Conservation (phyloP, 2,797 vertebrate species). For the Sciaenops ocellatus region DNA sequence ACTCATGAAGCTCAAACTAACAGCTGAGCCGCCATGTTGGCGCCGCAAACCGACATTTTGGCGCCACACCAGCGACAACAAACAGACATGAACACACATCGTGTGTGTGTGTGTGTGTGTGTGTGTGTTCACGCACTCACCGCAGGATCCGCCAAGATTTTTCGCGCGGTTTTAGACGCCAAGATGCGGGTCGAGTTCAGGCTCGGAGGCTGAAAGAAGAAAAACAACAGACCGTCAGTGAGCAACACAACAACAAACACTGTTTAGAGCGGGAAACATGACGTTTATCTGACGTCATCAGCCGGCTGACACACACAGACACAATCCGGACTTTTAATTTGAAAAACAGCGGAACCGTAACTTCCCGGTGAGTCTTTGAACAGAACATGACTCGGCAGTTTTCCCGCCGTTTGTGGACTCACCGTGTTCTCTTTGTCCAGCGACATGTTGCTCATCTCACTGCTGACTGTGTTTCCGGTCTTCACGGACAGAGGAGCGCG, state of each 20-base stretch:
- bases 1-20: too few relatives aligned
- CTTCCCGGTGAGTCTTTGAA: too few relatives aligned
- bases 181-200: slow-evolving; percentile 85
- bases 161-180: slow-evolving; percentile 90
- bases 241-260: neutral
- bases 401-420: too few relatives aligned
- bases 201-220: slow-evolving; percentile 85
- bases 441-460: slow-evolving; percentile 77
- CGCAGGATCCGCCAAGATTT: slow-evolving; percentile 85
- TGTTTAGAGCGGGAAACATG: fast-evolving
- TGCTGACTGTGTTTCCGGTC: slow-evolving; percentile 68
- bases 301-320: too few relatives aligned
- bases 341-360: too few relatives aligned
- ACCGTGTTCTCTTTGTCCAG: slow-evolving; percentile 94
- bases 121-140: slow-evolving; percentile 65
- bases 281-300: slow-evolving; percentile 36
- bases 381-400: too few relatives aligned
- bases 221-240: neutral
- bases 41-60: slow-evolving; percentile 31
- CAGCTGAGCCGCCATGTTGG: slow-evolving; percentile 27
- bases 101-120: too few relatives aligned
- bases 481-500: slow-evolving; percentile 83
- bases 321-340: too few relatives aligned
- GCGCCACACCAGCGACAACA: slow-evolving; percentile 1
- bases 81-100: fast-evolving